Conservation (phyloP, 1,140 invertebrate genomes). For the Hylyphantes graminicola region DNA sequence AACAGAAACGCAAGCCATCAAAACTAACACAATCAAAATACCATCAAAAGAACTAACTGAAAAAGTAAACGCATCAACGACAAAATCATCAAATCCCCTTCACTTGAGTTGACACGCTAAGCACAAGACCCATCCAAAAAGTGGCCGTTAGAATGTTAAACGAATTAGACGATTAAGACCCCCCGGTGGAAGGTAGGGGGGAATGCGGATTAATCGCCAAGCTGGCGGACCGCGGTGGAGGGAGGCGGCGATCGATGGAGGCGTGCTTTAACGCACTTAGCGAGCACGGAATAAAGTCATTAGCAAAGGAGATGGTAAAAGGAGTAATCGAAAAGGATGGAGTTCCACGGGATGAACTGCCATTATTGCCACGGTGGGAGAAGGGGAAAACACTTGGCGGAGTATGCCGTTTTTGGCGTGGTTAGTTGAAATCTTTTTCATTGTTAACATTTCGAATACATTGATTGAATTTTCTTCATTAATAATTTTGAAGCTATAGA, state of each 20-base stretch:
- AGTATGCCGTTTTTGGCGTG: no score
- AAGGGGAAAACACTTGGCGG: no score
- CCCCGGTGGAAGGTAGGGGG: neutral
- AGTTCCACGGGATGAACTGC: neutral
- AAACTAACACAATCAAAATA: no score
- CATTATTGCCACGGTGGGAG: no score
- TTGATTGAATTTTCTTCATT: no score
- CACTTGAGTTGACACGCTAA: neutral
- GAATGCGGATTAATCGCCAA: slow-evolving; percentile 59
- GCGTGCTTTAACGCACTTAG: slow-evolving; percentile 59
- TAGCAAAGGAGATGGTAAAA: slow-evolving; percentile 54
- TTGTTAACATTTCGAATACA: no score
- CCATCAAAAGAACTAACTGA: no score
- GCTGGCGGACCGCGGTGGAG: neutral
- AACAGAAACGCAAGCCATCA: no score
- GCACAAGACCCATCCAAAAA: slow-evolving; percentile 4
- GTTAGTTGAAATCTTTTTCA: no score
- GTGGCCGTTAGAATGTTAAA: slow-evolving; percentile 48
- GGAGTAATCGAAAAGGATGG: slow-evolving; percentile 42
- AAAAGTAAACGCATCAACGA: no score
- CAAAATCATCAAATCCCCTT: neutral
- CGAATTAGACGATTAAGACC: slow-evolving; percentile 35
- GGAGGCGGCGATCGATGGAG: slow-evolving; percentile 18
- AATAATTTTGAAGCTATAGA: no score
- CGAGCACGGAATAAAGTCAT: slow-evolving; percentile 48